Percentiles rank a stretch among this genome's conserved stretches.
Evolutionary conservation across 2,888 invertebrate species (phyloP).

Genomic region (Mimas tiliae): DNA sequence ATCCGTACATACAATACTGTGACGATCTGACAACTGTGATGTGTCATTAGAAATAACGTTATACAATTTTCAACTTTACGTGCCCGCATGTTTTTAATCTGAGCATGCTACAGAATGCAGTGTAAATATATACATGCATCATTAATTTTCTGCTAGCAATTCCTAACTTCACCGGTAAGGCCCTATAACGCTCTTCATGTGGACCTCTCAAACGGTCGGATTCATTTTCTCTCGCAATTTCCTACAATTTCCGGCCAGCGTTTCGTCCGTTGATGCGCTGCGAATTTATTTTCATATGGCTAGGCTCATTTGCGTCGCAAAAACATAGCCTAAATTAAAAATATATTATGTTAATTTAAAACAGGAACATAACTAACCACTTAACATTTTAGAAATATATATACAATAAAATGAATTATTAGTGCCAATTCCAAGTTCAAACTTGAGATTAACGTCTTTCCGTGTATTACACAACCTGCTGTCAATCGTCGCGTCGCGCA

Average conservation of each 20-base stretch:
- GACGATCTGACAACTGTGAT: slow-evolving; percentile 24
- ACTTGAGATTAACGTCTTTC: slow-evolving; percentile 75
- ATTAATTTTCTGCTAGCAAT: slow-evolving; percentile 41
- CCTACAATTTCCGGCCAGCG: slow-evolving; percentile 83
- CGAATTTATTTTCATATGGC: slow-evolving; percentile 71
- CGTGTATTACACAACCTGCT: slow-evolving; percentile 62
- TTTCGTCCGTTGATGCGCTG: slow-evolving; percentile 72
- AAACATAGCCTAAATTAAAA: slow-evolving; percentile 29
- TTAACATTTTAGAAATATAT: background rate
- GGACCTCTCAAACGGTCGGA: slow-evolving; percentile 75
- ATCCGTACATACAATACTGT: slow-evolving; percentile 19
- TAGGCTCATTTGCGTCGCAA: slow-evolving; percentile 30
- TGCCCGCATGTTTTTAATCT: no score
- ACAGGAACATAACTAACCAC: background rate
- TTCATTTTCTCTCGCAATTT: slow-evolving; percentile 84
- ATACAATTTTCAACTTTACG: background rate
- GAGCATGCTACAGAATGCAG: slow-evolving; percentile 25
- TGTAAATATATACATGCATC: slow-evolving; percentile 37
- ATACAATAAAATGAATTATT: background rate
- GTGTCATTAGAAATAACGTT: background rate
- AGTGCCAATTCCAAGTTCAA: slow-evolving; percentile 63
- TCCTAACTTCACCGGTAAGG: slow-evolving; percentile 35
- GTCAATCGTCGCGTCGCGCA: slow-evolving; percentile 49
- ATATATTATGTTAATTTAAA: background rate
- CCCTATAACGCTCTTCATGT: slow-evolving; percentile 51